Evolutionary conservation across 2,113 vertebrate genomes (phyloP).

Genomic region (Mesembrinibis cayennensis): DNA sequence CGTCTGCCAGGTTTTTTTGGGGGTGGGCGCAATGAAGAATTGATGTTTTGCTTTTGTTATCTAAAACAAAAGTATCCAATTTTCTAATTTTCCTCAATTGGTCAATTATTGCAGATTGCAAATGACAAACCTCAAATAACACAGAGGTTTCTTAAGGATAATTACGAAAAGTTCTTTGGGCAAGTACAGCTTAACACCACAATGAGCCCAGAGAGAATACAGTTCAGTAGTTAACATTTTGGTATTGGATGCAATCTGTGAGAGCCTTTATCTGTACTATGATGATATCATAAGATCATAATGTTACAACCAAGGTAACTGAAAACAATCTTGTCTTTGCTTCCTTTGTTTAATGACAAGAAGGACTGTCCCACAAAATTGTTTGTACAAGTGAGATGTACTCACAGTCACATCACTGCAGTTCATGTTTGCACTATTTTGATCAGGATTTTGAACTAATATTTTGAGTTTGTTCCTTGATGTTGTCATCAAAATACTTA

Average conservation of each 20-base stretch:
- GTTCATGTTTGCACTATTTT: background rate
- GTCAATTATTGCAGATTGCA: background rate
- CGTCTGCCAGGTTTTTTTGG: background rate
- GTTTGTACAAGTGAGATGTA: background rate
- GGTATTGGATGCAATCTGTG: background rate
- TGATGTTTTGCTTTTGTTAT: background rate
- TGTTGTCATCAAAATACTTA: background rate
- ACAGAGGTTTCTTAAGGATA: background rate
- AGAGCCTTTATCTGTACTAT: background rate
- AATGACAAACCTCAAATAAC: background rate
- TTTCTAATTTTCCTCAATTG: background rate
- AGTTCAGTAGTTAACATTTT: background rate
- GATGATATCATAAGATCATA: background rate
- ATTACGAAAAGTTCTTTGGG: background rate
- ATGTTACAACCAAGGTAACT: background rate
- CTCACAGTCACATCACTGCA: background rate
- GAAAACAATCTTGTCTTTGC: background rate
- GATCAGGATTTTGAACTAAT: background rate
- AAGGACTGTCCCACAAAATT: background rate
- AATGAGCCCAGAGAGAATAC: background rate
- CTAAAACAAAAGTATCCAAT: background rate
- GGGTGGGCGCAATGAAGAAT: background rate
- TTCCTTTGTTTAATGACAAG: background rate
- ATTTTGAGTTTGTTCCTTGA: background rate
- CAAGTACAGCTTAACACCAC: background rate